phyloP scores from a whole-genome alignment of 2,797 vertebrate species.

The Paratrypauchen microcephalus region DNA sequence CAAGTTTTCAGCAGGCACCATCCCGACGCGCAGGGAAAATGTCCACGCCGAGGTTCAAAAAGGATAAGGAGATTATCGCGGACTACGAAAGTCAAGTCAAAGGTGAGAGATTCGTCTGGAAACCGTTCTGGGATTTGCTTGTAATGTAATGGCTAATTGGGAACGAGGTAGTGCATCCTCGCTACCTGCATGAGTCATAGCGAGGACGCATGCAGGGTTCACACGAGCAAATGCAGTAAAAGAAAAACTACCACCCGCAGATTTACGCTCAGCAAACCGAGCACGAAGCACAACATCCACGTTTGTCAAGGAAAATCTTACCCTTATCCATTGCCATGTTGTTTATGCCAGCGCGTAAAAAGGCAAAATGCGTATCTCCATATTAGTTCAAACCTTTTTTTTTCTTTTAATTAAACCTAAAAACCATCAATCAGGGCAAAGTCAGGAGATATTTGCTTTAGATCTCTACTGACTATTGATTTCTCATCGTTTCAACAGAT shows the following conservation, averaged over 20 bases:
- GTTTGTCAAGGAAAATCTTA: neutral
- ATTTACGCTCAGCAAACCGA: neutral
- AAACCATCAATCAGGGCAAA: neutral
- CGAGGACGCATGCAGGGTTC: neutral
- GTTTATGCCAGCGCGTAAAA: neutral
- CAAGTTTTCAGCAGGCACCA: slow-evolving; percentile 52
- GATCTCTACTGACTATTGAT: neutral
- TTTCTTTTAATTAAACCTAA: neutral
- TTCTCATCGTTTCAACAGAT: neutral
- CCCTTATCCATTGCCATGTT: neutral
- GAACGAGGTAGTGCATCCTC: slow-evolving; percentile 23
- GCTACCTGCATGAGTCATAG: slow-evolving; percentile 45
- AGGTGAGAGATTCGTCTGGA: slow-evolving; percentile 76
- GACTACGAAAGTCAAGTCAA: slow-evolving; percentile 99
- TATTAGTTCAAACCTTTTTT: neutral
- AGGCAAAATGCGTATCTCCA: neutral
- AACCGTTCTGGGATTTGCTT: neutral
- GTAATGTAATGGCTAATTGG: slow-evolving; percentile 20
- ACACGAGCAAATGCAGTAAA: slow-evolving; percentile 19
- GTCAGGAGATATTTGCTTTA: neutral
- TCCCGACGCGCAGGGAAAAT: slow-evolving; percentile 72
- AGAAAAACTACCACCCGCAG: neutral
- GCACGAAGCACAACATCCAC: neutral
- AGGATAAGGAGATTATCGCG: slow-evolving; percentile 97
- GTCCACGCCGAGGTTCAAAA: slow-evolving; percentile 94